phyloP scores from a whole-genome alignment of 2,113 vertebrate species.

The Tricholaema leucomelas region DNA sequence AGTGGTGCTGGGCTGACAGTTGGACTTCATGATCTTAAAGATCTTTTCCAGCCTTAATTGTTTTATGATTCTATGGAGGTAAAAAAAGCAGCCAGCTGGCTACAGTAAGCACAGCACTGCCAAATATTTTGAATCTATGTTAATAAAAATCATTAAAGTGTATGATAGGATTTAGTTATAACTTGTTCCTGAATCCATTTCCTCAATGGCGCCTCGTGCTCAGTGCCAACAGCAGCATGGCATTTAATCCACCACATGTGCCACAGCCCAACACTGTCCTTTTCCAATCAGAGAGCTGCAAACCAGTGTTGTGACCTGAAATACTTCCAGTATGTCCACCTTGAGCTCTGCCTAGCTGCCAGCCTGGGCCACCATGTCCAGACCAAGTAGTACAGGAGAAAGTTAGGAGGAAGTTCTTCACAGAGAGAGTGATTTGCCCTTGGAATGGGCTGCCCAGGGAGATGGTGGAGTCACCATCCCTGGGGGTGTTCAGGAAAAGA shows the following conservation, averaged over 20 bases:
- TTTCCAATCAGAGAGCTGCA: not conserved
- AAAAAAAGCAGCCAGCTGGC: not conserved
- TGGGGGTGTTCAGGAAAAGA: no score
- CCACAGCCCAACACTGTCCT: not conserved
- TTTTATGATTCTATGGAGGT: not conserved
- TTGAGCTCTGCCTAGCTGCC: not conserved
- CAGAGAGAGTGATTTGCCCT: no score
- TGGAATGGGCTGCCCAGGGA: no score
- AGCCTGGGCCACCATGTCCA: not conserved
- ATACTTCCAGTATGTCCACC: not conserved
- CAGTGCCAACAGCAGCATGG: not conserved
- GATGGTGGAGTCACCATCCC: no score
- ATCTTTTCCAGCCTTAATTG: no score
- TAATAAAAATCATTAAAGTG: not conserved
- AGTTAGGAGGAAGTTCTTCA: no score
- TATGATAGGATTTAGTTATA: not conserved
- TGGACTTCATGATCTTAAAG: no score
- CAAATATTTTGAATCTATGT: not conserved
- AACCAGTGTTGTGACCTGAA: rapidly evolving
- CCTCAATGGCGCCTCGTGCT: not conserved
- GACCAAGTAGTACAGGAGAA: not conserved
- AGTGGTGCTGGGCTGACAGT: no score
- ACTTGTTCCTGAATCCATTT: not conserved
- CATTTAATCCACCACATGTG: not conserved
- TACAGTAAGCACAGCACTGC: not conserved